Base-by-base conservation (phyloP, 1,140 invertebrate genomes). In the Eurosta solidaginis region DNA sequence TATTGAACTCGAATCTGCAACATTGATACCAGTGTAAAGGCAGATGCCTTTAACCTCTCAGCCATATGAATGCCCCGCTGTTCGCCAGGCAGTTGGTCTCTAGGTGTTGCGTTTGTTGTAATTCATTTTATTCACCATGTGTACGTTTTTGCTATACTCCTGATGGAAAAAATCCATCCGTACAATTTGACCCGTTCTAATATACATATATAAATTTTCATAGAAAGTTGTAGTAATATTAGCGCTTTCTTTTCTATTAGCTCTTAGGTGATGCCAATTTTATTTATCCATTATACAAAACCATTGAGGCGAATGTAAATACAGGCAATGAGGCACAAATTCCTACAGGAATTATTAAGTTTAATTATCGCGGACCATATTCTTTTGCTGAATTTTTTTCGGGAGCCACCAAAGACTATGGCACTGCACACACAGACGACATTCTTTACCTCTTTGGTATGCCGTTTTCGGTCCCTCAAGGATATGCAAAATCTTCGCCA, bases 341-440 rank as follows among this genome's bases (percentile, higher is more conserved):
- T 40, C 33, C 20, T 7, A 68, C 6, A 6, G 33, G 59, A 17
- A n/a, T 40, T 20, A n/a, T 68, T 12, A 49, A 80, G 10, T 81
- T 81, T 7, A 78, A 79, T 0, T 87, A 84, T 77, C 47, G 50
- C 17, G 81, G 77, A 0, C 73, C 17, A 7, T 79, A 80, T 47
- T 78, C 85, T 0, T 68, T 80, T 77, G 79, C 83, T 0, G 2
- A 40, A 12, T 10, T 83, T 14, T 87, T 82, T 22, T 74, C 52
- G 0, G 77, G 73, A 1, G 22, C 40, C 0, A 74, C 52, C 3
- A 33, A 68, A 68, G 63, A 82, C 0, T 75, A 82, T 22, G 82
- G 83, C 1, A 77, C 83, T 7, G 76, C 45, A 3, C 85, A 87
- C 76, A 76, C 82, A 81, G 85, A 87, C 42, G 85, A 87, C 54